Evolutionary conservation across 2,113 vertebrate genomes (phyloP).

Genomic region (Otus sunia): DNA sequence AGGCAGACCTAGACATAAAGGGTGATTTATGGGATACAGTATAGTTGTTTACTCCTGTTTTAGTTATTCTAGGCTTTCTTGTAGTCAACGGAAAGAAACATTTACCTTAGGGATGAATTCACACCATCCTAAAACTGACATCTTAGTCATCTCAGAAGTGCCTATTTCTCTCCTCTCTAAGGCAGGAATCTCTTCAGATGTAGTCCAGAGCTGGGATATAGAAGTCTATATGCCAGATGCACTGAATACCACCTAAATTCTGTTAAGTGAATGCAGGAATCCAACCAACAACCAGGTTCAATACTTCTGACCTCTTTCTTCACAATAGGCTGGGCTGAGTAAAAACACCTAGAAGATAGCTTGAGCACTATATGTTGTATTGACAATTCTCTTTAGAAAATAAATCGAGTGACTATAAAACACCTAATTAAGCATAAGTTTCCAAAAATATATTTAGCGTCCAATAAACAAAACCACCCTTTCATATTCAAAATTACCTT

Average conservation of each 20-base stretch:
- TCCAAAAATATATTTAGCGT: background rate
- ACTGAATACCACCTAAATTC: background rate
- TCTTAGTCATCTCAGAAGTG: background rate
- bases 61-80: background rate
- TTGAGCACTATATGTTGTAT: background rate
- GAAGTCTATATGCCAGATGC: background rate
- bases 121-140: background rate
- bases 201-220: background rate
- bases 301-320: background rate
- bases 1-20: background rate
- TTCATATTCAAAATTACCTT: conserved; percentile 80
- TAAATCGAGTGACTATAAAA: background rate
- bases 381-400: background rate
- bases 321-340: background rate
- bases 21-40: background rate
- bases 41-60: background rate
- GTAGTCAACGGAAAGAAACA: background rate
- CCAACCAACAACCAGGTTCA: background rate
- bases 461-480: background rate
- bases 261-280: background rate
- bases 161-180: background rate
- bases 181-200: background rate
- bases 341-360: background rate
- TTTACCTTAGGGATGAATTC: background rate
- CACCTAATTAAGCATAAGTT: background rate